These are phyloP conservation scores for Thalassarche chlororhynchos DNA, from an alignment of 2,113 vertebrate genomes.

Conservation along the genomic window DNA sequence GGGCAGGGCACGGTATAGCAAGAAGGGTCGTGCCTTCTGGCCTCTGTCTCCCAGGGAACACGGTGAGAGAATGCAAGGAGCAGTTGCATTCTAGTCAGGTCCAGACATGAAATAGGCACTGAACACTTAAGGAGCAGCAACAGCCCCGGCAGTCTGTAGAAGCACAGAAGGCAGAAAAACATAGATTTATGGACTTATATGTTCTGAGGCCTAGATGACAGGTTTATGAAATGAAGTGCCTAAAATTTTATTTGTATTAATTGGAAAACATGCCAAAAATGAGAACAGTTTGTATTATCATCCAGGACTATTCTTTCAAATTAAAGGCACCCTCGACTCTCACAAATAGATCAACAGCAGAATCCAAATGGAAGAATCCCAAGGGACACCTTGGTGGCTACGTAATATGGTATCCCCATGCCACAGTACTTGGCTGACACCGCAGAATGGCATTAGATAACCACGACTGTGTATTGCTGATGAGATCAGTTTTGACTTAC, in stretches of 20 bases:
- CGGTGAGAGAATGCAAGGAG: fast-evolving
- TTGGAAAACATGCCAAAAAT: background rate
- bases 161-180: background rate
- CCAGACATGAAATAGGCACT: background rate
- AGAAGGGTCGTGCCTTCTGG: background rate
- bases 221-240: background rate
- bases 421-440: background rate
- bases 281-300: background rate
- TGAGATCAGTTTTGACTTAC: background rate
- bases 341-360: background rate
- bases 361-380: background rate
- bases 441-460: background rate
- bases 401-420: background rate
- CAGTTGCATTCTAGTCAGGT: background rate
- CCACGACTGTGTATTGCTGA: background rate
- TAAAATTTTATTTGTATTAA: background rate
- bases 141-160: background rate
- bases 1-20: background rate
- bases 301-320: background rate
- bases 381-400: background rate
- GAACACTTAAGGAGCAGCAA: background rate
- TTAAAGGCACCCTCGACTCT: background rate
- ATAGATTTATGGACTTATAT: background rate
- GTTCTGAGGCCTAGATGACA: background rate
- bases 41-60: background rate